A percentile compares a stretch with the other conserved stretches of the same genome.
Evolutionary conservation across 2,797 vertebrate species (phyloP).

Genomic region (Liparis tanakae): DNA sequence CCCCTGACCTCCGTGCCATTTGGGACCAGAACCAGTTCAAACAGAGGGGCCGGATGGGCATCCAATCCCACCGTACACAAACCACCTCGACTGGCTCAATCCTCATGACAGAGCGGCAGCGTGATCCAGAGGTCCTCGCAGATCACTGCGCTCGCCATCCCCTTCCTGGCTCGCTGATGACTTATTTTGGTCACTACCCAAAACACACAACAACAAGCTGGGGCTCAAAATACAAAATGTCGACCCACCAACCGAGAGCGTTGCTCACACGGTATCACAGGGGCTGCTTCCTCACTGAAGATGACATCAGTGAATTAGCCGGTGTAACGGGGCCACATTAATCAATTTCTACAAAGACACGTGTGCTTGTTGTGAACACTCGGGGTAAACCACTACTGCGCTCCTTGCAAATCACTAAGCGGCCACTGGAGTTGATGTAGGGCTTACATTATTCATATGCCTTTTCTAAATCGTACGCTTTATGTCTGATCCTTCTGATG

Average conservation of each 20-base stretch:
- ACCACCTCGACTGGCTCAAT: conserved; percentile 27
- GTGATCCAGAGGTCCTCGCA: conserved; percentile 21
- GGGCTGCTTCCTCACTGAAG: not conserved
- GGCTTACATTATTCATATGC: conserved; percentile 37
- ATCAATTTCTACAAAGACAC: conserved; percentile 25
- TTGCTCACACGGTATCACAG: conserved; percentile 9
- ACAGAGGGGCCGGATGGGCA: conserved; percentile 13
- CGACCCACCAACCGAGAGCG: conserved; percentile 11
- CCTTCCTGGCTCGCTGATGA: conserved; percentile 30
- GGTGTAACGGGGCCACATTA: conserved; percentile 2
- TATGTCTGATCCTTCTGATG: conserved; percentile 11
- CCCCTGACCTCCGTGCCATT: not conserved
- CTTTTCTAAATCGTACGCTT: conserved; percentile 14
- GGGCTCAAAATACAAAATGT: conserved; percentile 30
- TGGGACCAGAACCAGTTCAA: conserved; percentile 7
- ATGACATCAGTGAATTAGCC: conserved; percentile 8
- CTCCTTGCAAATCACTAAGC: conserved; percentile 24
- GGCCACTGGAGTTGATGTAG: conserved; percentile 25
- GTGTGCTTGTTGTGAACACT: conserved; percentile 16
- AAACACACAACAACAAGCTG: conserved; percentile 46
- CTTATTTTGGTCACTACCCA: conserved; percentile 47
- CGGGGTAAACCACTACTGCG: not conserved
- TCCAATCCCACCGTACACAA: conserved; percentile 5
- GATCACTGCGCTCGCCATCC: conserved; percentile 35
- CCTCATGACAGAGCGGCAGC: conserved; percentile 30